Conservation (phyloP, 2,888 invertebrate genomes). For the Liodrosophila aerea region DNA sequence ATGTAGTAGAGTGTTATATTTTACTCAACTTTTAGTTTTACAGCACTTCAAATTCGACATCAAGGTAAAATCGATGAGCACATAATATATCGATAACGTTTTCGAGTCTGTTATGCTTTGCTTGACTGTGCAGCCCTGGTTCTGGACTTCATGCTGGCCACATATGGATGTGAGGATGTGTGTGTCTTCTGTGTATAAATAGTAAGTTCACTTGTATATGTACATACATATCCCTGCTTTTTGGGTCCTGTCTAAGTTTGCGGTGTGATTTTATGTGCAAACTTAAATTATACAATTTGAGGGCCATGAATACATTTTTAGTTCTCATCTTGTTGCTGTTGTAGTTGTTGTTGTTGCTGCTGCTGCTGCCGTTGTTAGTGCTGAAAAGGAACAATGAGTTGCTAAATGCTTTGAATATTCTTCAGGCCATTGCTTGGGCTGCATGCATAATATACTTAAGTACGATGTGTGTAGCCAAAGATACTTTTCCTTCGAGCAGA, state of each 20-base stretch:
- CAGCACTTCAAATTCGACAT: too few species aligned
- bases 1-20: too few species aligned
- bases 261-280: constrained; percentile 77
- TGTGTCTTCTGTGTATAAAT: constrained; percentile 22
- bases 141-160: neutral
- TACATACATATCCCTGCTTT: constrained; percentile 20
- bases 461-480: constrained; percentile 29
- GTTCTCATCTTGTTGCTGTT: constrained; percentile 25
- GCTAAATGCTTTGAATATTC: constrained; percentile 77
- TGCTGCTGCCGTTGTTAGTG: constrained; percentile 12
- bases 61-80: too few species aligned
- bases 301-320: constrained; percentile 71
- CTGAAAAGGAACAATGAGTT: constrained; percentile 73
- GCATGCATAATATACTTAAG: constrained; percentile 68
- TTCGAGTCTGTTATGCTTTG: too few species aligned
- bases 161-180: neutral
- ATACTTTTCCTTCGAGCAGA: constrained; percentile 28
- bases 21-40: too few species aligned
- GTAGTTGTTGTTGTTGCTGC: constrained; percentile 17
- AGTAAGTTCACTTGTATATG: constrained; percentile 25
- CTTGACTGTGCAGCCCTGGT: constrained; percentile 31
- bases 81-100: too few species aligned
- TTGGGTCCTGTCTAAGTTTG: constrained; percentile 55
- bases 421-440: constrained; percentile 66
- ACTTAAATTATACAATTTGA: constrained; percentile 77